phyloP scores from a whole-genome alignment of 2,797 vertebrate species.

The Mustela erminea region DNA sequence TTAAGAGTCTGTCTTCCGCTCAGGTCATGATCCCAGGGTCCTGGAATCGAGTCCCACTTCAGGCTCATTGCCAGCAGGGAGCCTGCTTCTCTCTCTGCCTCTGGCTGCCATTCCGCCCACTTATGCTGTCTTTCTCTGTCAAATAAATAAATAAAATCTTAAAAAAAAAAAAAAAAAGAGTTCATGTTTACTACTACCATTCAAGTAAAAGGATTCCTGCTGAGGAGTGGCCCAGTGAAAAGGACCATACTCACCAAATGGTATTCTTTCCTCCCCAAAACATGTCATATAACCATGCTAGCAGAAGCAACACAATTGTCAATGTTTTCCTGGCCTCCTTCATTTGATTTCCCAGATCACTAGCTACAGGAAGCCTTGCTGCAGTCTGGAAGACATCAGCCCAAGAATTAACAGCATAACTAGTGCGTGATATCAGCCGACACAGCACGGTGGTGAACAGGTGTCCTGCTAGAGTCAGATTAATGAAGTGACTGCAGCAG shows the following conservation, averaged over 20 bases:
- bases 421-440: conserved; percentile 58
- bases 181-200: neutral
- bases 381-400: conserved; percentile 77
- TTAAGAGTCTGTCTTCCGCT: neutral
- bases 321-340: conserved; percentile 54
- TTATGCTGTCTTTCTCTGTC: neutral
- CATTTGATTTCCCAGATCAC: conserved; percentile 75
- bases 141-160: neutral
- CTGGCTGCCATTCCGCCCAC: neutral
- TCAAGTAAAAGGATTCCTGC: neutral
- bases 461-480: conserved; percentile 78
- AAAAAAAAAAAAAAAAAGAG: neutral
- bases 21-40: neutral
- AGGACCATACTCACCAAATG: neutral
- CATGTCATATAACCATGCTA: neutral
- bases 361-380: conserved; percentile 69
- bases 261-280: conserved; percentile 20
- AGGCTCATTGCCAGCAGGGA: neutral
- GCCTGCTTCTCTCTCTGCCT: neutral
- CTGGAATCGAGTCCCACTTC: neutral
- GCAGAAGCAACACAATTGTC: conserved; percentile 56
- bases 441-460: conserved; percentile 70
- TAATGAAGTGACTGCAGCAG: conserved; percentile 75
- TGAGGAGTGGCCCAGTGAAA: neutral
- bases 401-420: conserved; percentile 81